These are phyloP conservation scores for Thera britannica DNA, from an alignment of 2,888 invertebrate genomes.

Conservation along the genomic window DNA sequence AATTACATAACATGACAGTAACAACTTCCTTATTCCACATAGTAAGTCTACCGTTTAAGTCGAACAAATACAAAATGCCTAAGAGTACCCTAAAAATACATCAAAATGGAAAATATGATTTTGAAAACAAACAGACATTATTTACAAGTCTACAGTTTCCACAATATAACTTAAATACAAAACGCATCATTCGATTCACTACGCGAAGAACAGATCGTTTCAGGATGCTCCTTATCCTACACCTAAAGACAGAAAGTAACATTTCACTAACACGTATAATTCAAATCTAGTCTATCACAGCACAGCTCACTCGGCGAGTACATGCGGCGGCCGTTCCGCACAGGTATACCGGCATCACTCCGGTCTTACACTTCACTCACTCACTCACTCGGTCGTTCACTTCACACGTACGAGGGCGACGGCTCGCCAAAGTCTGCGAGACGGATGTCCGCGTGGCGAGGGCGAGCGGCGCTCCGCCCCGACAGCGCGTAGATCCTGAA, in stretches of 20 bases:
- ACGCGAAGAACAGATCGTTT: constrained; percentile 58
- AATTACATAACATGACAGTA: constrained; percentile 67
- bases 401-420: constrained; percentile 52
- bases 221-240: constrained; percentile 67
- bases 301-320: constrained; percentile 77
- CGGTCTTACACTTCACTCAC: constrained; percentile 5
- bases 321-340: constrained; percentile 48
- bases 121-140: constrained; percentile 68
- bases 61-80: constrained; percentile 79
- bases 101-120: constrained; percentile 77
- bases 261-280: constrained; percentile 65
- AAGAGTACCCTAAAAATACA: constrained; percentile 79
- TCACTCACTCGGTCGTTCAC: constrained; percentile 29
- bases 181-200: constrained; percentile 58
- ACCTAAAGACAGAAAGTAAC: constrained; percentile 67
- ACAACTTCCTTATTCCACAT: constrained; percentile 68
- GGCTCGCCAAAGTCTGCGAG: constrained; percentile 40
- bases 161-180: constrained; percentile 69
- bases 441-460: constrained; percentile 36
- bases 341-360: constrained; percentile 15
- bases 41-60: constrained; percentile 59
- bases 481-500: constrained; percentile 78
- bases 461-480: constrained; percentile 49
- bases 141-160: constrained; percentile 75
- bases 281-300: constrained; percentile 81